A percentile compares a stretch with the other conserved stretches of the same genome.
Conservation (phyloP, 2,888 invertebrate species). For the Pinctada fucata region DNA sequence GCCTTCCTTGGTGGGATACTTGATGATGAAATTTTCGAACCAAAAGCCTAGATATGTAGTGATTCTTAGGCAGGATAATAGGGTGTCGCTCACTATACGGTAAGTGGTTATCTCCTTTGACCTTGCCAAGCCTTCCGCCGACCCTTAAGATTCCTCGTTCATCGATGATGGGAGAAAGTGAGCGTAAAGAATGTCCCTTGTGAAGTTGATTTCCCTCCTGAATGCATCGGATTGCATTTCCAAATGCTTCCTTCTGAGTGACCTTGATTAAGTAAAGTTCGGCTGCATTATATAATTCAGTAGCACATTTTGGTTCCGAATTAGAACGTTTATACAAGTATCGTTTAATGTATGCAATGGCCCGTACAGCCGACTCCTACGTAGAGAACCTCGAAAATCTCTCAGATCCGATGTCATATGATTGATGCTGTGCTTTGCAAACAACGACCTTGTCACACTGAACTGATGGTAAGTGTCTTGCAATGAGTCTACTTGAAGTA, state of each 20-base stretch:
- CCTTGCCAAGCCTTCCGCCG: slow-evolving; percentile 19
- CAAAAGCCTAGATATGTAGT: slow-evolving; percentile 25
- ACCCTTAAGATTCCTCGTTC: slow-evolving; percentile 16
- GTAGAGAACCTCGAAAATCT: background rate
- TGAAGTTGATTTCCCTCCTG: background rate
- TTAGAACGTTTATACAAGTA: too few species aligned
- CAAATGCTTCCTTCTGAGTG: background rate
- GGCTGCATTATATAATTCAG: too few species aligned
- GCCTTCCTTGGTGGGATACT: slow-evolving; percentile 33
- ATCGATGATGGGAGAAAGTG: slow-evolving; percentile 13
- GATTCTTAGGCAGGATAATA: slow-evolving; percentile 26
- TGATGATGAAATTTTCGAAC: slow-evolving; percentile 29
- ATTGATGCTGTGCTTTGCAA: too few species aligned
- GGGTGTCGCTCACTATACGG: too few species aligned
- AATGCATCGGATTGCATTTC: background rate
- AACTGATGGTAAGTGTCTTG: too few species aligned
- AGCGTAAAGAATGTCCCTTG: background rate
- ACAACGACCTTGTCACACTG: too few species aligned
- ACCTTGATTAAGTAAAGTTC: too few species aligned
- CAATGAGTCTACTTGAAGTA: too few species aligned
- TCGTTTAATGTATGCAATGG: too few species aligned
- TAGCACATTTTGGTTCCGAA: too few species aligned
- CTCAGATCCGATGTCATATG: background rate
- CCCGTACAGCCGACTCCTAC: too few species aligned
- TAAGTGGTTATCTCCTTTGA: background rate